Conservation (phyloP, 2,888 invertebrate genomes). For the Phlogophora meticulosa region DNA sequence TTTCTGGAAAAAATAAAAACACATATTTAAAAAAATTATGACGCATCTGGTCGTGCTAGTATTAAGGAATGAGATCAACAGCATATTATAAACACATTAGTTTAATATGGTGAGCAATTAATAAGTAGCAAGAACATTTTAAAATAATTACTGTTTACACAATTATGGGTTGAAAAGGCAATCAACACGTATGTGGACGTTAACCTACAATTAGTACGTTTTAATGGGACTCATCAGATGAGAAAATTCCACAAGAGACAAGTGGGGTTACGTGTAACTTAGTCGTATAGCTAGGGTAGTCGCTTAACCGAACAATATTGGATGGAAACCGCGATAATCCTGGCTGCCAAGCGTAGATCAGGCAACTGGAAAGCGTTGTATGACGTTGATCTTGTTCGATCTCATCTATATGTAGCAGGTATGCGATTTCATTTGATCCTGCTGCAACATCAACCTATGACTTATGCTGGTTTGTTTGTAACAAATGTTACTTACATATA, state of each 20-base stretch:
- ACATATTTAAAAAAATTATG: constrained; percentile 36
- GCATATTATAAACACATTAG: constrained; percentile 64
- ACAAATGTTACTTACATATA: too few species aligned
- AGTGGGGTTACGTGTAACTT: background rate
- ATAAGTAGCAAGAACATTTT: constrained; percentile 64
- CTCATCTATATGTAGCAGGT: background rate
- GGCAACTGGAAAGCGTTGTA: background rate
- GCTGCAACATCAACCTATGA: too few species aligned
- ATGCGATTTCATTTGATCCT: background rate
- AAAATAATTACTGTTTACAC: constrained; percentile 68
- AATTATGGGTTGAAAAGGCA: constrained; percentile 63
- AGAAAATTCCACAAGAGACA: constrained; percentile 58
- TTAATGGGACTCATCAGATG: constrained; percentile 74
- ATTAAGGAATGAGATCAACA: constrained; percentile 58
- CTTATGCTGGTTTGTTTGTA: too few species aligned
- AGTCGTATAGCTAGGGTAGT: background rate
- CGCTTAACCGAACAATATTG: background rate
- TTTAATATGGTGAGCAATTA: constrained; percentile 62
- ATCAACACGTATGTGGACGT: constrained; percentile 73
- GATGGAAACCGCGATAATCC: background rate
- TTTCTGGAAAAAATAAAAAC: constrained; percentile 43
- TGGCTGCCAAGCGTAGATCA: background rate
- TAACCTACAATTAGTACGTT: constrained; percentile 83
- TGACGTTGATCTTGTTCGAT: background rate
- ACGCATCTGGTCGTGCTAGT: constrained; percentile 24